Conservation (phyloP, 2,113 vertebrate genomes). For the Poecile atricapillus region DNA sequence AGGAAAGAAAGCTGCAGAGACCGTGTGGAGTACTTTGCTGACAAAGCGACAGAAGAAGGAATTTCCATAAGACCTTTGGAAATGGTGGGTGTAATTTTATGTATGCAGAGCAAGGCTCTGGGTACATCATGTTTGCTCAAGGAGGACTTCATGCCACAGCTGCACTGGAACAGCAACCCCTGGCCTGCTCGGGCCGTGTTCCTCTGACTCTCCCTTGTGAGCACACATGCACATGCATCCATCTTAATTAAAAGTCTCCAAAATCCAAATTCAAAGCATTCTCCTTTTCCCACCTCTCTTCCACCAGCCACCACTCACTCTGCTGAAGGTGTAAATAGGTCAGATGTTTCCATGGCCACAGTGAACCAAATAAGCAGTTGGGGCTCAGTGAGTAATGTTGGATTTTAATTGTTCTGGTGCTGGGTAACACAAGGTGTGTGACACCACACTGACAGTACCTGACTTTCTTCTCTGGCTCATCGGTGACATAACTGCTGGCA, state of each 20-base stretch:
- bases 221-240: neutral
- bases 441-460: neutral
- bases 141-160: rapidly evolving
- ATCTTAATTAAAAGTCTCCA: neutral
- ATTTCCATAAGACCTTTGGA: neutral
- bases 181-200: rapidly evolving
- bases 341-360: slow-evolving; percentile 27
- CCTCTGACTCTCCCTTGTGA: neutral
- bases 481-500: rapidly evolving
- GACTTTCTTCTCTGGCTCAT: neutral
- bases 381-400: neutral
- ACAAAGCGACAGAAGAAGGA: neutral
- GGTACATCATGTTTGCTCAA: neutral
- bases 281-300: neutral
- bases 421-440: rapidly evolving
- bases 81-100: neutral
- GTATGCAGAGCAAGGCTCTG: neutral
- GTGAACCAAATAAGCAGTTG: neutral
- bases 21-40: neutral
- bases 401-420: neutral
- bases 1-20: neutral
- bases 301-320: neutral
- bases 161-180: neutral
- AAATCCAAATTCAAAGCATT: neutral
- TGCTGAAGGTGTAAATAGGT: neutral